Evolutionary conservation across 92 coral and sea anemone species (phyloP), one percentile per base, ranked within the genome.

Genomic region (Desmophyllum pertusum): DNA sequence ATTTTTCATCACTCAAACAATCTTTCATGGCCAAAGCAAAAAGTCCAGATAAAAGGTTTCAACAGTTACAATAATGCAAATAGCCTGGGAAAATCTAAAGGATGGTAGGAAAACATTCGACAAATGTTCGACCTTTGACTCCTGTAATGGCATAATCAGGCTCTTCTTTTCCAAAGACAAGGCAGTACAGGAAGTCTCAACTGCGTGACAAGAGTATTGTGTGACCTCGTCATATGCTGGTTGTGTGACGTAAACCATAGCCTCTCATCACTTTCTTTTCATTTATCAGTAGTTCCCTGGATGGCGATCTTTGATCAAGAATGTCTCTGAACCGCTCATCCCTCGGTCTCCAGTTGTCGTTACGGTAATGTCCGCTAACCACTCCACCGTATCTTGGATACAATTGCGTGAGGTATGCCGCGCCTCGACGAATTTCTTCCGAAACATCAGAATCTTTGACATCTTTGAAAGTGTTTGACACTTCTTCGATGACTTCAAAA

Each of bases 241-340:
- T 71, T 53, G 86, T 82, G 86, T 82, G 61, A 72, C 86, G 86
- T 41, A 29, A 27, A 21, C 86, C 86, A 57, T 71, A 82, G 13
- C 37, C 55, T 31, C 57, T 71, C 42, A 3, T 36, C 23, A 71
- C 59, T 59, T 73, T 82, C 55, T 19, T 55, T 3, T 64, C 57
- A 31, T 73, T 72, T 33, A 82, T 57, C 30, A 82, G 19, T 33
- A 82, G 42, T 13, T 72, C 77, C 29, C 21, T 35, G 13, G 86
- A 72, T 72, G 71, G 14, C n/a, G 70, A 50, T 55, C 72, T 19
- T 15, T 23, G 53, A 41, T 82, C 72, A 71, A 17, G 35, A 82
- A 39, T 9, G 9, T 73, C 86, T 71, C 46, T 37, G 3, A 68
- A 6, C n/a, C 50, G 38, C 33, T 66, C 36, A 50, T 67, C 68